Conservation (phyloP, 1,140 invertebrate species). For the Drosophila pseudoobscura region DNA sequence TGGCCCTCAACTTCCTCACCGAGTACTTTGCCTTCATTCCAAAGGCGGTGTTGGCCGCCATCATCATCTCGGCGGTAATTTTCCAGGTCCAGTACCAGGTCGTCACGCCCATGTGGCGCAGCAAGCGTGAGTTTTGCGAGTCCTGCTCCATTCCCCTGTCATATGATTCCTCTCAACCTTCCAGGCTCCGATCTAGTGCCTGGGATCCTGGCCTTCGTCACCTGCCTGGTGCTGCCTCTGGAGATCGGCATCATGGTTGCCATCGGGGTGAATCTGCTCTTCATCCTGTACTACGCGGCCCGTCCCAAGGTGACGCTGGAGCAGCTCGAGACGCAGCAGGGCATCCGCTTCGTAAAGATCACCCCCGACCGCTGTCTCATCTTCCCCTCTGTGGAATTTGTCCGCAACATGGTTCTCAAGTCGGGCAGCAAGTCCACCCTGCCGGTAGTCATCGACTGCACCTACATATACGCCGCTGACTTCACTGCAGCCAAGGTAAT, state of each 20-base stretch:
- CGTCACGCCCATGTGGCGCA: slow-evolving; percentile 90
- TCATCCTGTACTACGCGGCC: slow-evolving; percentile 95
- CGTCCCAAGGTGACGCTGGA: slow-evolving; percentile 92
- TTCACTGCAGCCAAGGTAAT: slow-evolving; percentile 91
- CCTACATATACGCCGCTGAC: slow-evolving; percentile 92
- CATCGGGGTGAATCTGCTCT: slow-evolving; percentile 92
- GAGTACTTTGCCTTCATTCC: slow-evolving; percentile 93
- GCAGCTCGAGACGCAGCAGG: slow-evolving; percentile 87
- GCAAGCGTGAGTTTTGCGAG: slow-evolving; percentile 86
- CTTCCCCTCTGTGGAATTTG: slow-evolving; percentile 94
- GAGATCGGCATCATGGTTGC: slow-evolving; percentile 96
- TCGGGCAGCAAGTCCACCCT: slow-evolving; percentile 87
- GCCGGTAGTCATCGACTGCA: slow-evolving; percentile 93
- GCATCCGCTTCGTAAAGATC: slow-evolving; percentile 90
- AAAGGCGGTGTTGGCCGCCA: slow-evolving; percentile 89
- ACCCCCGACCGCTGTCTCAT: slow-evolving; percentile 93
- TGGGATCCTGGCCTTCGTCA: slow-evolving; percentile 92
- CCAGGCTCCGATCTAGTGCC: slow-evolving; percentile 93
- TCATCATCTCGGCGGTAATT: slow-evolving; percentile 93
- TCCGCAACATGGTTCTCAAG: slow-evolving; percentile 91
- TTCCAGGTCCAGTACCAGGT: slow-evolving; percentile 93
- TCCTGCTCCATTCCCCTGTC: too few species aligned
- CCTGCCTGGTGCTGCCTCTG: slow-evolving; percentile 91
- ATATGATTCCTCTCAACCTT: slow-evolving; percentile 12
- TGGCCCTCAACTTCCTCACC: slow-evolving; percentile 89